These are phyloP conservation scores for Argyrosomus japonicus DNA, from an alignment of 2,113 vertebrate species.

Conservation along the genomic window DNA sequence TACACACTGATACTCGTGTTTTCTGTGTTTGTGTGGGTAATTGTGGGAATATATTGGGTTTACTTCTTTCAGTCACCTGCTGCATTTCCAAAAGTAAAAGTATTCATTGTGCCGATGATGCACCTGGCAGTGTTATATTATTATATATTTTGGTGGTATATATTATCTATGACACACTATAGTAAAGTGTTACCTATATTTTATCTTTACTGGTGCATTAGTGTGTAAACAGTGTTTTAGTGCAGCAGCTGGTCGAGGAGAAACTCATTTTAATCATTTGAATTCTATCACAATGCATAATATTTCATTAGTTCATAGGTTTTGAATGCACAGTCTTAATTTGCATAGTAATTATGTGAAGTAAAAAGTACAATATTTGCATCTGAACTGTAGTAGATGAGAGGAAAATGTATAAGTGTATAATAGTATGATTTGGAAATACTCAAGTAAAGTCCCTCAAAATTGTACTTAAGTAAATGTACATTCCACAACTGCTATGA, in stretches of 20 bases:
- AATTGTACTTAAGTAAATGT: neutral
- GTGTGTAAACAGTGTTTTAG: neutral
- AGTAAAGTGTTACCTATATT: neutral
- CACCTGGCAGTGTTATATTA: neutral
- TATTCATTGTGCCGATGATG: neutral
- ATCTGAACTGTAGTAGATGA: neutral
- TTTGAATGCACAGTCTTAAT: neutral
- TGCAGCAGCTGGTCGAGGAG: neutral
- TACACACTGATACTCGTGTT: neutral
- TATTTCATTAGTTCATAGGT: neutral
- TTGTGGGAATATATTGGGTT: neutral
- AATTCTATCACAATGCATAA: neutral
- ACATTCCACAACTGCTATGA: neutral
- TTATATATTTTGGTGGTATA: neutral
- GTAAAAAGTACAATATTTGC: neutral
- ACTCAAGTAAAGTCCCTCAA: neutral
- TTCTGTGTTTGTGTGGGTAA: neutral
- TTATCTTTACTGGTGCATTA: neutral
- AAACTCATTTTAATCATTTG: neutral
- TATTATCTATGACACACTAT: neutral
- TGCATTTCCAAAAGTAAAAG: neutral
- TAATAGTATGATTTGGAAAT: neutral
- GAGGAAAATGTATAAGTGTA: neutral
- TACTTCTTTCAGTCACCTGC: neutral
- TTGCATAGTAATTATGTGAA: neutral